Conservation (phyloP, 2,888 invertebrate species). For the Sthenelais limicola region DNA sequence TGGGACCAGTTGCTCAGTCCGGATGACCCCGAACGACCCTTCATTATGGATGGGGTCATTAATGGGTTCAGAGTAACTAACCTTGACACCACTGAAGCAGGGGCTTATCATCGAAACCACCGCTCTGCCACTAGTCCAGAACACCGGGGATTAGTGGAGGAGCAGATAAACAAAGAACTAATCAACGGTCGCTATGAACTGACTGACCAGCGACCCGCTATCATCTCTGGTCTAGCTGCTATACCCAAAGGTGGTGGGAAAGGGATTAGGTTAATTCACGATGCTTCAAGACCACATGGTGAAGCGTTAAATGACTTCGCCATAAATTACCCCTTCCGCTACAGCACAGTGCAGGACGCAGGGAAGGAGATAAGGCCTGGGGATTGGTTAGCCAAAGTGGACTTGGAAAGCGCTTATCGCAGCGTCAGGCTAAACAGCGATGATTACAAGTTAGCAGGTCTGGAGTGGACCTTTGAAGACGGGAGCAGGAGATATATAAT, state of each 20-base stretch:
- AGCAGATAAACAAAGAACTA: conserved; percentile 35
- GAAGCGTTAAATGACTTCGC: conserved; percentile 9
- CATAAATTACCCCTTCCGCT: neutral
- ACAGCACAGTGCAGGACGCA: conserved; percentile 25
- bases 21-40: neutral
- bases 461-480: conserved; percentile 16
- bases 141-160: neutral
- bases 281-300: conserved; percentile 4
- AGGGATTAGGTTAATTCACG: conserved; percentile 24
- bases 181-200: conserved; percentile 21
- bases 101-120: neutral
- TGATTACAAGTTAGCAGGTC: conserved; percentile 3
- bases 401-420: conserved; percentile 7
- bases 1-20: neutral
- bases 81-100: neutral
- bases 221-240: conserved; percentile 28
- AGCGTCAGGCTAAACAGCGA: neutral
- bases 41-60: neutral
- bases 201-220: neutral
- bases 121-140: neutral
- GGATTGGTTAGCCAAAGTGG: conserved; percentile 22
- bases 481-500: neutral
- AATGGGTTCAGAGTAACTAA: conserved; percentile 16
- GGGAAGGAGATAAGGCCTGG: neutral
- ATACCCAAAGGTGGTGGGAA: conserved; percentile 1